Base-by-base conservation (phyloP, 2,888 invertebrate genomes). In the Malthinus seriepunctatus region DNA sequence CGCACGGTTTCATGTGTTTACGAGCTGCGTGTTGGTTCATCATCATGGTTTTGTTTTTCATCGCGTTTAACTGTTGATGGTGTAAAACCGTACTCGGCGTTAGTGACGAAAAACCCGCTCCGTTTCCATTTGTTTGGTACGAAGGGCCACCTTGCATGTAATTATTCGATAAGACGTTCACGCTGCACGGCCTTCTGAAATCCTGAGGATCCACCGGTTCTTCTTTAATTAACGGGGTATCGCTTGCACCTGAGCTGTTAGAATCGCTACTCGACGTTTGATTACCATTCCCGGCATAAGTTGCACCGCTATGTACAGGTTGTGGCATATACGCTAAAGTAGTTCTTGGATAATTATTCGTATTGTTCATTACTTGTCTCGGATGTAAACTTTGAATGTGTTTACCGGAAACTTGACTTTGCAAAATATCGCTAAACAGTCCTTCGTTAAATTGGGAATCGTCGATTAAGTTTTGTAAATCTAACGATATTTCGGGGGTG, bases 311-410 rank as follows among this genome's bases (percentile, higher is more conserved):
- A 77, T 93, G 93, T 3, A 94, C 93, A 12, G 93, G 92, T 78
- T 95, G 95, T 1, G 95, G 95, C 92, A 95, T 93, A 73, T 94
- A 94, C 11, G 93, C 91, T 57, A 94, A 77, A 0, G 91, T 89
- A 15, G 89, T 89, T 60, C 91, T 79, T 2, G 88, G 86, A 70
- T 84, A 86, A 23, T n/a, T n/a, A 62, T 64, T 75, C 42, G 69
- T 67, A 56, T 71, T 74, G 50, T 76, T 64, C 70, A 79, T 75
- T 4, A 79, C 74, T 63, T 83, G 84, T 71, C 80, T 54, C 48
- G 80, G 71, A 60, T 81, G 76, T 51, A 78, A 66, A 61, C 69
- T 74, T 66, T 78, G 76, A 56, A 77, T 71, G 72, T 76, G 79
- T 73, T 78, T 81, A 65, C 74, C 78, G 67, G 72, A 80, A 73